Evolutionary conservation across 2,113 vertebrate species (phyloP).

Genomic region (Bos javanicus): DNA sequence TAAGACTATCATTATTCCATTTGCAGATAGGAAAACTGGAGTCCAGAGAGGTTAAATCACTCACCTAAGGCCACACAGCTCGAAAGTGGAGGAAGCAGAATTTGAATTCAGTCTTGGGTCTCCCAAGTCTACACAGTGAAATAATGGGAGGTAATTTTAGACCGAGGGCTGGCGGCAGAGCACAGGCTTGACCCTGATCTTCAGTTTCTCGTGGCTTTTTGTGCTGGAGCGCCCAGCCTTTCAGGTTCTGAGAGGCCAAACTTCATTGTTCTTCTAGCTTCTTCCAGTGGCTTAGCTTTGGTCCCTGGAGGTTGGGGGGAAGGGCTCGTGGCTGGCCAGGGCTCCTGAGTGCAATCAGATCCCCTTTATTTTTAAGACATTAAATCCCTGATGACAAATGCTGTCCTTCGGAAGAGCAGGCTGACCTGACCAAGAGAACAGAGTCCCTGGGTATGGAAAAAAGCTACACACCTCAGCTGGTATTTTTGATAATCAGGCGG

Average conservation of each 20-base stretch:
- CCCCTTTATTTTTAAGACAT: conserved; percentile 57
- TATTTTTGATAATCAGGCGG: background rate
- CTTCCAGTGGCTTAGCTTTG: background rate
- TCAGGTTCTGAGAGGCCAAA: background rate
- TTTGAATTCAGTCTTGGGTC: background rate
- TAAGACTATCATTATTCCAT: background rate
- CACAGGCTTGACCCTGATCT: background rate
- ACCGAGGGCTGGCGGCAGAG: background rate
- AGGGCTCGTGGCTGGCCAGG: background rate
- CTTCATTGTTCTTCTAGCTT: background rate
- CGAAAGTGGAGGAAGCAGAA: background rate
- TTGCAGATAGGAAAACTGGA: background rate
- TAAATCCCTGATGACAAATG: conserved; percentile 40
- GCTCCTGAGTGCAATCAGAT: background rate
- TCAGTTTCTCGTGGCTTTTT: background rate
- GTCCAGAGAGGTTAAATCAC: background rate
- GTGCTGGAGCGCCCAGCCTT: background rate
- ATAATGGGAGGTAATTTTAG: background rate
- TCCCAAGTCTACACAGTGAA: background rate
- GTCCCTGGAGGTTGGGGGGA: background rate
- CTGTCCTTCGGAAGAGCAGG: background rate
- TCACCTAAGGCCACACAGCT: background rate
- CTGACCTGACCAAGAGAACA: background rate
- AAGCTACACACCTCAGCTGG: background rate
- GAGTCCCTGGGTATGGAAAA: background rate